A percentile compares a stretch with the other conserved stretches of the same genome.
These are phyloP conservation scores for Labrus mixtus DNA, from an alignment of 2,113 vertebrate genomes.

Conservation along the genomic window DNA sequence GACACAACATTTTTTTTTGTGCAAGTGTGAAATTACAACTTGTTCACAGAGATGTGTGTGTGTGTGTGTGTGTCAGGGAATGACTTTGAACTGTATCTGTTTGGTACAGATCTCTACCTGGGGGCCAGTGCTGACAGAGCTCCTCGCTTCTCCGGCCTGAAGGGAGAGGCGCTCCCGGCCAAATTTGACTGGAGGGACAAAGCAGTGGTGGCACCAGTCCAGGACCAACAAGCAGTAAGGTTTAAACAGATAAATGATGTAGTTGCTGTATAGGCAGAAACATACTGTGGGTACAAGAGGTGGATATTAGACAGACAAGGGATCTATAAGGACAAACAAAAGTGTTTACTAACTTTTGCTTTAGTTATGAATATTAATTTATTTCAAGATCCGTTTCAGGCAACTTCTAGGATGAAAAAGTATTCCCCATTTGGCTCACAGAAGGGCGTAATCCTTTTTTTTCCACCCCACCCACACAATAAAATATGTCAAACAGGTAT, in stretches of 20 bases:
- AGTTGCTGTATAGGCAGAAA: background rate
- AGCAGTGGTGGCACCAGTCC: conserved; percentile 87
- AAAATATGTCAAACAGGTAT: no score
- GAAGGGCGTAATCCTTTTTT: background rate
- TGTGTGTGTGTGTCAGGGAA: conserved; percentile 2
- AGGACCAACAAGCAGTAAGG: conserved; percentile 89
- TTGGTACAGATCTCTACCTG: conserved; percentile 87
- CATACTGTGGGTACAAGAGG: background rate
- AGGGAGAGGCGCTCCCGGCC: conserved; percentile 77
- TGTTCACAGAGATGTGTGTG: conserved; percentile 3
- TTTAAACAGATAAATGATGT: conserved; percentile 13
- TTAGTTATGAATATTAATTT: background rate
- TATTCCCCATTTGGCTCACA: no score
- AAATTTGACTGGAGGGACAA: conserved; percentile 94
- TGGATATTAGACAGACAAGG: background rate
- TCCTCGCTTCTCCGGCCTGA: conserved; percentile 75
- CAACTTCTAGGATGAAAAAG: background rate
- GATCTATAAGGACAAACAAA: background rate
- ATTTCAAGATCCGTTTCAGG: background rate
- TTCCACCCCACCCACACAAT: background rate
- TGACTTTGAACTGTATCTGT: conserved; percentile 28
- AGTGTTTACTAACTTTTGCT: background rate
- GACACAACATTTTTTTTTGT: no score
- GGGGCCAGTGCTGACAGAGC: conserved; percentile 77
- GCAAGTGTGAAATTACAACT: background rate